A percentile compares a stretch with the other conserved stretches of the same genome.
phyloP scores from a whole-genome alignment of 2,888 invertebrate species.

The Cataglyphis altisquamis region DNA sequence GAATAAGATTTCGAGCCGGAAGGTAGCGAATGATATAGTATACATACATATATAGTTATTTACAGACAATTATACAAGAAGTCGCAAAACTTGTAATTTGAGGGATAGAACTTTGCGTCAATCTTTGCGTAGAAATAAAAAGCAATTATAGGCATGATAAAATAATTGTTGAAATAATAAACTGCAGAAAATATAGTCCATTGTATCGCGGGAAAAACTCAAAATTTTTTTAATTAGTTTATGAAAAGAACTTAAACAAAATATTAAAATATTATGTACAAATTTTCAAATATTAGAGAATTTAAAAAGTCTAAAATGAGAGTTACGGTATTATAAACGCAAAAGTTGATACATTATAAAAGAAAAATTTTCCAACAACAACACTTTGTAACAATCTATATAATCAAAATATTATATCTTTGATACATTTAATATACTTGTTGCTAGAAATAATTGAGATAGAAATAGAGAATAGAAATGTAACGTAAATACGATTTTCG shows the following conservation, averaged over 20 bases:
- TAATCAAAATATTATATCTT: background rate
- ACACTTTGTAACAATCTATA: background rate
- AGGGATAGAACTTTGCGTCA: background rate
- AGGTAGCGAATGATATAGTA: conserved; percentile 20
- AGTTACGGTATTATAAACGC: background rate
- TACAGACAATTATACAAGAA: conserved; percentile 15
- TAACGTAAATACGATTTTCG: conserved; percentile 21
- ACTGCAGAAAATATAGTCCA: background rate
- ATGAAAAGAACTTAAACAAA: background rate
- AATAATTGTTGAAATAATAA: background rate
- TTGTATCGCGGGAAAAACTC: background rate
- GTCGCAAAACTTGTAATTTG: conserved; percentile 24
- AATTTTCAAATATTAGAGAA: background rate
- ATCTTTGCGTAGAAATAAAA: background rate
- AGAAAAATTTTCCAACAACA: background rate
- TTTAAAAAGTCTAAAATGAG: background rate
- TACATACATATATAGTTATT: conserved; percentile 31
- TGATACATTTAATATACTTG: conserved; percentile 2
- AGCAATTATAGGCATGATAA: background rate
- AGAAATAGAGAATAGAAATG: conserved; percentile 2
- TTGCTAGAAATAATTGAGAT: conserved; percentile 12
- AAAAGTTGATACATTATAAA: background rate
- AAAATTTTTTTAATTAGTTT: background rate
- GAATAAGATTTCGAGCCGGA: conserved; percentile 39
- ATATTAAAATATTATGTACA: background rate